Base-by-base conservation (phyloP, 2,113 vertebrate genomes). In the Meleagris gallopavo region DNA sequence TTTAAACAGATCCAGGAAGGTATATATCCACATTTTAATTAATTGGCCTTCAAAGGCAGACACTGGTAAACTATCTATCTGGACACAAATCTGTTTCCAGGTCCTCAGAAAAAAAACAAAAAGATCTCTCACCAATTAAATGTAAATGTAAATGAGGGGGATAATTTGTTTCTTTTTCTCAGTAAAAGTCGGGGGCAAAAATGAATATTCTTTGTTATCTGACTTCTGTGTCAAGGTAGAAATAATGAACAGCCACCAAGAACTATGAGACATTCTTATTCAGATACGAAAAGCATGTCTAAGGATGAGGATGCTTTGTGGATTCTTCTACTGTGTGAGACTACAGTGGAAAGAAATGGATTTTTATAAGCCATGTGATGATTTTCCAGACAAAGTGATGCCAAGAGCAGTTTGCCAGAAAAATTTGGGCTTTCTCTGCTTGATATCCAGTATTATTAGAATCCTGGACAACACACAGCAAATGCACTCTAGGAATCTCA, bases 381-480 rank as follows among this genome's bases (percentile, higher is more conserved):
- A 81, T 94, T 79, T 94, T 96, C 83, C 87, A 94, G 91, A 75
- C 40, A 88, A 80, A 91, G 32, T 30, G 45, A 88, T 90, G 94
- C 95, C 96, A 96, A 82, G 83, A 50, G 36, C 38, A 75, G 12
- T n/a, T 61, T 95, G 95, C 93, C 95, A 96, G 76, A 89, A 91
- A 86, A 93, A 79, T 19, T 5, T 70, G 61, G 34, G 72, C 73
- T 95, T 91, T 61, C 45, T 79, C 38, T 93, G 70, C 87, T 81
- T 82, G 27, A 83, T 91, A 79, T 93, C 89, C 80, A 66, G n/a
- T 90, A 88, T 79, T 94, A 73, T 61, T 83, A 67, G 77, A 91
- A 93, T 91, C 19, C 61, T 94, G 83, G 89, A 92, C 52, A 91
- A 94, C 34, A n/a, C 61, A 84, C 20, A 93, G 66, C 48, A 94